Evolutionary conservation across 2,797 vertebrate genomes (phyloP).

Genomic region (Danio choprae): DNA sequence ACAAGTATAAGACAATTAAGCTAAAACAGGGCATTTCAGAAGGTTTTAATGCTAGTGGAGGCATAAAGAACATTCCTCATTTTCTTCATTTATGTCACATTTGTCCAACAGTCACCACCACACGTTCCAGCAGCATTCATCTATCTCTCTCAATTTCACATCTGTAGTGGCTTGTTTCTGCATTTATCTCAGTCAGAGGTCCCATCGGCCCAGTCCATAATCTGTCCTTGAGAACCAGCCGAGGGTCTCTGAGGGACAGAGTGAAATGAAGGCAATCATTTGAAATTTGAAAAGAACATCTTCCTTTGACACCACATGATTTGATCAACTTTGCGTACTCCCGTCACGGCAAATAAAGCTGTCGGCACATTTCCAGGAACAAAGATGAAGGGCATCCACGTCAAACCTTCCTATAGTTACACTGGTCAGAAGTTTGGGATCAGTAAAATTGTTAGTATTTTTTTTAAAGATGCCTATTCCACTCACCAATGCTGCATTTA

Average conservation of each 20-base stretch:
- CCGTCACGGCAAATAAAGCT: constrained; percentile 2
- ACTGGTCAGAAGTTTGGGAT: background rate
- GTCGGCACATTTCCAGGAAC: background rate
- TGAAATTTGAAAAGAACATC: constrained; percentile 4
- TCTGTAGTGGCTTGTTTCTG: constrained; percentile 26
- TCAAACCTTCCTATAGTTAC: background rate
- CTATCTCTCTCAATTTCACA: constrained; percentile 27
- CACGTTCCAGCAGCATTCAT: background rate
- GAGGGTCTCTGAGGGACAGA: background rate
- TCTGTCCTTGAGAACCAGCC: constrained; percentile 29
- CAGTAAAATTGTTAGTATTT: too few species aligned
- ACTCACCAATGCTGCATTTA: too few species aligned
- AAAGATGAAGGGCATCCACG: background rate
- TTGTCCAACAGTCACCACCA: constrained; percentile 7
- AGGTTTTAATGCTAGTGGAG: background rate
- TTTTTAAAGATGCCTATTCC: too few species aligned
- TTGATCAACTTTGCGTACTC: constrained; percentile 22
- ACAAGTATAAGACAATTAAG: background rate
- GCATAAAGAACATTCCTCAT: background rate
- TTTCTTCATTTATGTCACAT: constrained; percentile 24
- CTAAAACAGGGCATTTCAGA: background rate
- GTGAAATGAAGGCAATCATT: constrained; percentile 24
- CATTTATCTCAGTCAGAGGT: constrained; percentile 15
- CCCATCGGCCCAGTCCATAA: constrained; percentile 28
- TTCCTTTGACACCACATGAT: constrained; percentile 13